Evolutionary conservation across 2,888 invertebrate genomes (phyloP).

Genomic region (Tipula helvola): DNA sequence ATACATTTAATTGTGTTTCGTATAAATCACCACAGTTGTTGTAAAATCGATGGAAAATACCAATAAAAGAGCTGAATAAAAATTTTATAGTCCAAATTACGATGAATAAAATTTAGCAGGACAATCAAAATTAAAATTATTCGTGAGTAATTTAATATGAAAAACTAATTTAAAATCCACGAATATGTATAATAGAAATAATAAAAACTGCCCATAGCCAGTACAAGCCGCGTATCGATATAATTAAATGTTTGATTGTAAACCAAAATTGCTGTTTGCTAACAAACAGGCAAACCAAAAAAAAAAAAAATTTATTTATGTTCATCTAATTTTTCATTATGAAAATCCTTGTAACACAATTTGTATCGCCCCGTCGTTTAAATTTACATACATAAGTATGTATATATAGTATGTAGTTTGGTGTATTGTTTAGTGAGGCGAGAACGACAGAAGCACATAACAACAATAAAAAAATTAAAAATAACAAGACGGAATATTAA

Average conservation of each 20-base stretch:
- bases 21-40: no score
- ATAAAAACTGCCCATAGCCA: no score
- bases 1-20: no score
- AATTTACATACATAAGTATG: not conserved
- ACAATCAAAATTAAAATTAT: no score
- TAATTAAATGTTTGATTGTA: not conserved
- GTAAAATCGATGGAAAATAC: no score
- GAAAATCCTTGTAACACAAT: not conserved
- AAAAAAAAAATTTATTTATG: not conserved
- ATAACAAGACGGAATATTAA: not conserved
- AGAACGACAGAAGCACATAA: not conserved
- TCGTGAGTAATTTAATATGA: no score
- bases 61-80: no score
- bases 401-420: not conserved
- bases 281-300: not conserved
- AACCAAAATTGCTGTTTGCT: not conserved
- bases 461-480: not conserved
- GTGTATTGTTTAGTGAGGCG: not conserved
- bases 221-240: not conserved
- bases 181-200: no score
- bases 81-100: no score
- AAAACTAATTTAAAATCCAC: no score
- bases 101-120: no score
- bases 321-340: not conserved
- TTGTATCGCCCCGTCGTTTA: not conserved